Evolutionary conservation across 2,113 vertebrate genomes (phyloP).

Genomic region (Abramis brama): DNA sequence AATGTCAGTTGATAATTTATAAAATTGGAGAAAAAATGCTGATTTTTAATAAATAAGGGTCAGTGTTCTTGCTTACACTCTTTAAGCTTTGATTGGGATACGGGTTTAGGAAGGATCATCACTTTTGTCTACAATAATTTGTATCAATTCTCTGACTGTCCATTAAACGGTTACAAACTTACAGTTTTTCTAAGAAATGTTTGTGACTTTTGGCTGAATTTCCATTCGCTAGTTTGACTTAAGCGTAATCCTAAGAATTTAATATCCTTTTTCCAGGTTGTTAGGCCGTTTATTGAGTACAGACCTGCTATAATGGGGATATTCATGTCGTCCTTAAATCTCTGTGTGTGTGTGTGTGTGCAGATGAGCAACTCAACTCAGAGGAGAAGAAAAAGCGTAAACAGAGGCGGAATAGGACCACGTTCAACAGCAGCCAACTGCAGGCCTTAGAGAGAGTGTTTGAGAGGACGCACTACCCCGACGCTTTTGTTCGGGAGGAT

Average conservation of each 20-base stretch:
- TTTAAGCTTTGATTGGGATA: background rate
- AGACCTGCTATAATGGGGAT: background rate
- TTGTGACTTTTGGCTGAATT: background rate
- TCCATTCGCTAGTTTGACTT: background rate
- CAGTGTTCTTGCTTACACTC: background rate
- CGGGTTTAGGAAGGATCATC: background rate
- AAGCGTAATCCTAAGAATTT: background rate
- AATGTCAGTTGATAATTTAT: background rate
- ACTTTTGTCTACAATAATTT: background rate
- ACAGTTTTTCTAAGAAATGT: background rate
- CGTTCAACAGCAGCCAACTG: conserved; percentile 90
- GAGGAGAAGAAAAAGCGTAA: conserved; percentile 90
- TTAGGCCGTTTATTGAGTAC: background rate
- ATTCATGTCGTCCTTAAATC: background rate
- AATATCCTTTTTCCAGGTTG: background rate
- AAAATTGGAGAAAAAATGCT: background rate
- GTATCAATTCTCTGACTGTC: background rate
- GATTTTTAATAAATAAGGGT: background rate
- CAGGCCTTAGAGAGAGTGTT: conserved; percentile 88
- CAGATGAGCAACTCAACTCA: conserved; percentile 85
- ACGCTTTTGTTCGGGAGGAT: conserved; percentile 88
- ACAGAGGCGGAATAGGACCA: conserved; percentile 87
- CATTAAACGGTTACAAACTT: background rate
- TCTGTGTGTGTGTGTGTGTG: conserved; percentile 12
- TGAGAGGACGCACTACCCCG: conserved; percentile 87